Percentiles rank a stretch among this genome's conserved stretches.
These are phyloP conservation scores for Micoletzkya japonica DNA, from an alignment of 2,888 invertebrate genomes.

Conservation along the genomic window DNA sequence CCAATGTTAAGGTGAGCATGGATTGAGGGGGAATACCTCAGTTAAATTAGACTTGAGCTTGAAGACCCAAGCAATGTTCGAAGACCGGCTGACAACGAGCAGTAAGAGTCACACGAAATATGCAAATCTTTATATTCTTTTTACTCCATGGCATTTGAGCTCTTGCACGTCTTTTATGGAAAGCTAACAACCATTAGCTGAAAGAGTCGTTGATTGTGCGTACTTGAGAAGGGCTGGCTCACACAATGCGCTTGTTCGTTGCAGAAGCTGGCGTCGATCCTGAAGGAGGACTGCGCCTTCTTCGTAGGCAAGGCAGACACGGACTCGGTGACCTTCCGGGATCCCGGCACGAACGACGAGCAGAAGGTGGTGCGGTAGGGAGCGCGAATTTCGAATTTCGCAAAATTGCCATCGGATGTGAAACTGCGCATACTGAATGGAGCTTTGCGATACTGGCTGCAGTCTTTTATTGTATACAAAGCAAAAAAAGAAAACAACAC, in stretches of 20 bases:
- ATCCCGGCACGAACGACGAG: conserved; percentile 56
- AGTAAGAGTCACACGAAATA: too few relatives aligned
- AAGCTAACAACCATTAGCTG: too few relatives aligned
- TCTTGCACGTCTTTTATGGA: too few relatives aligned
- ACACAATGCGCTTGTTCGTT: conserved; percentile 30
- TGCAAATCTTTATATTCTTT: background rate
- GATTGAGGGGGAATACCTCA: too few relatives aligned
- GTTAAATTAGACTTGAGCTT: too few relatives aligned
- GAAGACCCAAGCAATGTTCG: too few relatives aligned
- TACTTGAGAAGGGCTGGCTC: too few relatives aligned
- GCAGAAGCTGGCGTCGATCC: conserved; percentile 72
- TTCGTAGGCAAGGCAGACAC: conserved; percentile 63
- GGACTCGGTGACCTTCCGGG: conserved; percentile 45
- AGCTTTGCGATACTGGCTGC: background rate
- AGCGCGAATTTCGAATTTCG: background rate
- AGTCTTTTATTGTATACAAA: background rate
- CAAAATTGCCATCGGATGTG: too few relatives aligned
- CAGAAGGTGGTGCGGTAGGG: conserved; percentile 41
- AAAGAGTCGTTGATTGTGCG: too few relatives aligned
- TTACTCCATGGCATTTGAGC: background rate
- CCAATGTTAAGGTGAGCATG: conserved; percentile 38
- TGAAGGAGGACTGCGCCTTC: conserved; percentile 94
- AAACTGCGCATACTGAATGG: too few relatives aligned
- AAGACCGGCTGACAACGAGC: too few relatives aligned
- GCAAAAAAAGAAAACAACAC: background rate